Percentiles rank a stretch among this genome's conserved stretches.
Evolutionary conservation across 2,888 invertebrate genomes (phyloP).

Genomic region (Gandaritis pyraliata): DNA sequence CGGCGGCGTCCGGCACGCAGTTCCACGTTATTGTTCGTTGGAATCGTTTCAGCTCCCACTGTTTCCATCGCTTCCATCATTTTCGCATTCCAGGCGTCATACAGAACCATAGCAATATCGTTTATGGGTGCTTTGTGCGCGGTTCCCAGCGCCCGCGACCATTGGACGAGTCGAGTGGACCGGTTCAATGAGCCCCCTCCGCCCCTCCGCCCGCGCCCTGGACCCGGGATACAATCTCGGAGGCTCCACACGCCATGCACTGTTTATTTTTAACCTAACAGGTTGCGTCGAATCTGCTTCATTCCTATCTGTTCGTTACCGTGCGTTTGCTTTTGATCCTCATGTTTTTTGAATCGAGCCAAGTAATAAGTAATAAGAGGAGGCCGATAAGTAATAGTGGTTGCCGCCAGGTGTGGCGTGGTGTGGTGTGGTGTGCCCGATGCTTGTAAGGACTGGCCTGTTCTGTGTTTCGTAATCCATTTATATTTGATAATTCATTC

Average conservation of each 20-base stretch:
- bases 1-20: not conserved
- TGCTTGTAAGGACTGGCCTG: too few species aligned
- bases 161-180: conserved; percentile 32
- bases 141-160: conserved; percentile 33
- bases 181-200: conserved; percentile 28
- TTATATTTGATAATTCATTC: too few species aligned
- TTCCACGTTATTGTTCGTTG: conserved; percentile 27
- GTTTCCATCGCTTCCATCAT: conserved; percentile 28
- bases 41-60: conserved; percentile 28
- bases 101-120: conserved; percentile 31
- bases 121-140: conserved; percentile 30
- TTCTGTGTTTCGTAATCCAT: too few species aligned
- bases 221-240: conserved; percentile 53
- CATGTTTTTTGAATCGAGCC: conserved; percentile 22
- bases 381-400: conserved; percentile 35
- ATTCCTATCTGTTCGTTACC: conserved; percentile 42
- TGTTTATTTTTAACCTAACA: conserved; percentile 71
- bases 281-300: conserved; percentile 60
- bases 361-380: too few species aligned
- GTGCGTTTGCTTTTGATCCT: conserved; percentile 39
- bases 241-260: conserved; percentile 35
- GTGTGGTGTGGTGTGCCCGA: too few species aligned
- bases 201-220: conserved; percentile 16
- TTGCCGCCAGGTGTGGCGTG: not conserved
- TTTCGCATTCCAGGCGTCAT: conserved; percentile 30